Base-by-base conservation (phyloP, 1,140 invertebrate genomes). In the Dendrolimus punctatus region DNA sequence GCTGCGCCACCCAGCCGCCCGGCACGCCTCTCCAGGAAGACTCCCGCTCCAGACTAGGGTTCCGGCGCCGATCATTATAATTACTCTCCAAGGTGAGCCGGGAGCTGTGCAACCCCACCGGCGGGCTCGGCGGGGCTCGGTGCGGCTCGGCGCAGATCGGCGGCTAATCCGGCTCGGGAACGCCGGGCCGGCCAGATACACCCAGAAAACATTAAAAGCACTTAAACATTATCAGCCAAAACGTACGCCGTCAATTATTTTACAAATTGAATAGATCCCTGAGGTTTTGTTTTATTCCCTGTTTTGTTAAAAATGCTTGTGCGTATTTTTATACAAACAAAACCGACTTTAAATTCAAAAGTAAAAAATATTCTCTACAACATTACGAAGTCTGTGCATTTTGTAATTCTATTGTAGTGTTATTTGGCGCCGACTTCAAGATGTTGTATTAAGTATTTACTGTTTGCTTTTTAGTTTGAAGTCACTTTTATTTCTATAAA, bases 11-110 rank as follows among this genome's bases (percentile, higher is more conserved):
- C 76, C 80, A 54, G 46, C 49, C 58, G 62, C 65, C 64, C 60
- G 80, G 78, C 75, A 81, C 82, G 80, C 82, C 82, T 81, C 76
- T 83, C 73, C 78, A 81, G 80, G 80, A 85, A 83, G 66, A 79
- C 66, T 76, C 74, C 76, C 76, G 72, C 67, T 70, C 80, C 79
- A 80, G 80, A 73, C 78, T 80, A 68, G 78, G 80, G 78, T 77
- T 85, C 78, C 80, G 82, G 82, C 80, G 82, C 82, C 82, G 82
- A 85, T 83, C 82, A 85, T 85, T 85, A 85, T 85, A 85, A 85
- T 85, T 85, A 85, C 79, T 85, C 82, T 85, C 80, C 82, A 84
- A 85, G 80, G 82, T 84, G 79, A 83, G 79, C 66, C 69, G 76
- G 70, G 80, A 80, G 80, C 75, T 66, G 61, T 64, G 65, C 67